Percentiles rank a stretch among this genome's conserved stretches.
phyloP scores from a whole-genome alignment of 2,888 invertebrate species.

The Habrosyne pyritoides region DNA sequence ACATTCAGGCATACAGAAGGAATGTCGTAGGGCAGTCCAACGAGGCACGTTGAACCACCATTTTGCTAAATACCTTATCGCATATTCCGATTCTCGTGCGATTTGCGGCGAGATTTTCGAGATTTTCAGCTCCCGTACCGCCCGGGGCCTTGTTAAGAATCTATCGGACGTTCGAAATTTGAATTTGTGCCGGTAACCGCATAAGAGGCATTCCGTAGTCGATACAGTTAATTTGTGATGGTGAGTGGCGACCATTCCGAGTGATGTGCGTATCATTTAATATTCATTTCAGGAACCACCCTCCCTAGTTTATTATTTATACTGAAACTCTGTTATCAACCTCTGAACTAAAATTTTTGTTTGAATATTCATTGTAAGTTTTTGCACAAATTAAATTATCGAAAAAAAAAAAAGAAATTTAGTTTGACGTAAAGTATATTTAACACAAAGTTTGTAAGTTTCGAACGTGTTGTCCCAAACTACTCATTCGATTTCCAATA shows the following conservation, averaged over 20 bases:
- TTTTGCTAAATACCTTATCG: conserved; percentile 75
- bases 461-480: no score
- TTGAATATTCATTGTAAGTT: no score
- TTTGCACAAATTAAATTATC: no score
- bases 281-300: conserved; percentile 25
- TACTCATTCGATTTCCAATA: no score
- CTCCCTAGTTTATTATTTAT: conserved; percentile 17
- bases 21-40: conserved; percentile 32
- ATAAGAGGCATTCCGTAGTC: conserved; percentile 52
- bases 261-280: conserved; percentile 28
- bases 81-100: conserved; percentile 75
- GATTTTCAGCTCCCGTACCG: conserved; percentile 68
- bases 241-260: conserved; percentile 22
- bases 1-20: conserved; percentile 32
- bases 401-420: no score
- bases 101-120: conserved; percentile 75
- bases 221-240: conserved; percentile 28
- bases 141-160: conserved; percentile 77
- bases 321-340: background rate
- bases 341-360: no score
- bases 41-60: conserved; percentile 35
- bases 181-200: conserved; percentile 56
- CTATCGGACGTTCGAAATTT: conserved; percentile 59
- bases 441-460: no score
- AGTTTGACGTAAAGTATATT: no score